Base-by-base conservation (phyloP, 2,888 invertebrate genomes). In the Pandemis corylana region DNA sequence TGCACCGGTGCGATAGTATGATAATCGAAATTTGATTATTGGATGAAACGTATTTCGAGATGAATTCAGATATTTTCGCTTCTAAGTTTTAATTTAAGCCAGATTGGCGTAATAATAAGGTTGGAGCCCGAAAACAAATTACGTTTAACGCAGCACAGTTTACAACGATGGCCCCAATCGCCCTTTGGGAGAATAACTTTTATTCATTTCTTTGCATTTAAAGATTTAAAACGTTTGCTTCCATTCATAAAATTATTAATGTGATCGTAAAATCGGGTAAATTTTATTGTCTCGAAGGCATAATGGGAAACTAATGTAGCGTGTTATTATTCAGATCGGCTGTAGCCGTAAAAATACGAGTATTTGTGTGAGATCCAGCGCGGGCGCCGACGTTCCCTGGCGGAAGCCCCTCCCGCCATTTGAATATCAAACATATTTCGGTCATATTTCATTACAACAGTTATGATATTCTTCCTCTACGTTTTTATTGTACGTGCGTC, bases 171-270 rank as follows among this genome's bases (percentile, higher is more conserved):
- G 90, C 93, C 90, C 88, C 90, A 82, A 86, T 89, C 86, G 85
- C 84, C 88, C 87, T 82, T 80, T 85, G 82, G 83, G 84, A 44
- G 84, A 84, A 85, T 81, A 85, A 84, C 85, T 90, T 90, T 91
- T 91, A 89, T 92, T 90, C 88, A 89, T 90, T 90, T 89, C 90
- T 87, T 87, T 87, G 85, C 87, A 88, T 90, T 89, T 85, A 88
- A 90, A 87, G 89, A 87, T 89, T 91, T 87, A 89, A 92, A 90
- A 85, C 89, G 87, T 91, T 91, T 91, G 93, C 92, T 91, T 90
- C 93, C 92, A 93, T 94, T 94, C 94, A 94, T 94, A 94, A 94
- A 94, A 94, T 94, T 94, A 94, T 94, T 94, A 92, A 94, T 94
- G 94, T 84, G 92, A 91, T 94, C 94, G 92, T 94, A 94, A 94